These are phyloP conservation scores for Sporophila hypoxantha DNA, from an alignment of 2,113 vertebrate species.

Conservation along the genomic window DNA sequence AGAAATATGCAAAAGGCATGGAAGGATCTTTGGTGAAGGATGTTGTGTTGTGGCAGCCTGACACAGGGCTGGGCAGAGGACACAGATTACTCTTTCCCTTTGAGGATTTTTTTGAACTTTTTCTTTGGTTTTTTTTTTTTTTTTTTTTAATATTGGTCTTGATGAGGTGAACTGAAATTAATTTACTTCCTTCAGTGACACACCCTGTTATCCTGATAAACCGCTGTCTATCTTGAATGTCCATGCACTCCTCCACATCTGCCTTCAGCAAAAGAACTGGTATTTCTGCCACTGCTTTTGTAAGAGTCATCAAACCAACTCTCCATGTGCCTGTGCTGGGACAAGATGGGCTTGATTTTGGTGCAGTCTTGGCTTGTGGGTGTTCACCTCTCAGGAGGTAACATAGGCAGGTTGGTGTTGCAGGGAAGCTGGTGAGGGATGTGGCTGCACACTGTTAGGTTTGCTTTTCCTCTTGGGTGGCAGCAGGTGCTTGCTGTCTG, in stretches of 20 bases:
- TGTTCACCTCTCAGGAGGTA: neutral
- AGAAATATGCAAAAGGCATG: neutral
- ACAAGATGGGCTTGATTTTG: slow-evolving; percentile 2
- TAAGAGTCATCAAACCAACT: neutral
- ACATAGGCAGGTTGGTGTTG: neutral
- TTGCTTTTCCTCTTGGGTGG: neutral
- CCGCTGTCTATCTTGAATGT: slow-evolving; percentile 10
- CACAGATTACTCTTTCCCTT: neutral
- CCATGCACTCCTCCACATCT: slow-evolving; percentile 39
- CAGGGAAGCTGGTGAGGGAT: neutral
- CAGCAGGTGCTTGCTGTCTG: neutral
- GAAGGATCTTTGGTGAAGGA: neutral
- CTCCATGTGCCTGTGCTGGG: neutral
- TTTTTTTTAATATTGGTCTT: neutral
- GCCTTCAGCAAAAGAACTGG: slow-evolving; percentile 56
- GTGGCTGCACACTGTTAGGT: neutral
- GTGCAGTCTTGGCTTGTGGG: neutral
- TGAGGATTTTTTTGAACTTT: neutral
- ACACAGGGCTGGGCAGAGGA: neutral
- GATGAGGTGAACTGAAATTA: neutral
- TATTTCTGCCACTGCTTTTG: slow-evolving; percentile 38
- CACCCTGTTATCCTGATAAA: slow-evolving; percentile 36
- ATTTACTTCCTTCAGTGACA: slow-evolving; percentile 20
- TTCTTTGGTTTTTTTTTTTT: neutral
- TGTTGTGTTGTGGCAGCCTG: neutral